Evolutionary conservation across 64 coral and sea anemone genomes (phyloP).

Genomic region (Actinia tenebrosa): DNA sequence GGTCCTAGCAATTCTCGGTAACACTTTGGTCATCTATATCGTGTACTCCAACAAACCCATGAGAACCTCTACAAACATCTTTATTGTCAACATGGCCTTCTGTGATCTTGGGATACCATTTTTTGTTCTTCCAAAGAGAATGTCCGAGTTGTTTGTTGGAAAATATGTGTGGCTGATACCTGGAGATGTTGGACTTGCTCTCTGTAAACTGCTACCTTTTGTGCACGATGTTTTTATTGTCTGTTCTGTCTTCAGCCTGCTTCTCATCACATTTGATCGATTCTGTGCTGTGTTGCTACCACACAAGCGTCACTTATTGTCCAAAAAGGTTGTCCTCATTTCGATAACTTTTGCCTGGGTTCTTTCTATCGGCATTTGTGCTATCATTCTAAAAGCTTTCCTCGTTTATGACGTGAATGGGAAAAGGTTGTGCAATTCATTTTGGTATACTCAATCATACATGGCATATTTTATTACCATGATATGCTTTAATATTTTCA

Average conservation of each 20-base stretch:
- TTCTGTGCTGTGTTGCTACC: not conserved
- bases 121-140: not conserved
- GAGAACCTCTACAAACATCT: not conserved
- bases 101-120: not conserved
- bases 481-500: not conserved
- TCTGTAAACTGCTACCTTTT: slow-evolving; percentile 11
- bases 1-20: not conserved
- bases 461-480: not conserved
- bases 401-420: not conserved
- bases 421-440: not conserved
- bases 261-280: slow-evolving; percentile 4
- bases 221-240: not conserved
- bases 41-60: not conserved
- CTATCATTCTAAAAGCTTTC: not conserved
- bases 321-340: not conserved
- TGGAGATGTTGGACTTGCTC: not conserved
- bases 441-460: not conserved
- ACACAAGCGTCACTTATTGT: not conserved
- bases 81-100: slow-evolving; percentile 9
- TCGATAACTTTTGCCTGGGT: not conserved
- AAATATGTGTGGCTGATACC: not conserved
- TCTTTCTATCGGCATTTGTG: not conserved
- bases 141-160: not conserved
- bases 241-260: not conserved
- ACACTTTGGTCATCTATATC: slow-evolving; percentile 10